These are phyloP conservation scores for Drosophila lacicola DNA, from an alignment of 2,888 invertebrate species.

Conservation along the genomic window DNA sequence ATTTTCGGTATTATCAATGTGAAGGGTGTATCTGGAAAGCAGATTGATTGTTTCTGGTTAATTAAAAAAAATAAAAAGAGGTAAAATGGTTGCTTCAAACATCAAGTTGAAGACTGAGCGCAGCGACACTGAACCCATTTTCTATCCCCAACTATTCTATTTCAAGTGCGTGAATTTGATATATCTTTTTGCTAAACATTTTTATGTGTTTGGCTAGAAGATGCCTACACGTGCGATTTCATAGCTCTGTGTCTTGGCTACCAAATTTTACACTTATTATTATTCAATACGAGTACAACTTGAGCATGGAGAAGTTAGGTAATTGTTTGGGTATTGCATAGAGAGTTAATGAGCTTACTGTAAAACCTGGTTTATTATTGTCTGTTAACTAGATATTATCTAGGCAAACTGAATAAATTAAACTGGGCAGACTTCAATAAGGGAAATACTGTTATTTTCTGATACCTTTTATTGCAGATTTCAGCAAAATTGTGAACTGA, in stretches of 20 bases:
- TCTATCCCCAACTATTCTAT: neutral
- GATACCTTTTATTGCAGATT: no score
- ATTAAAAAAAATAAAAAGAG: constrained; percentile 29
- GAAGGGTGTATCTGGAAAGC: constrained; percentile 86
- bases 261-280: constrained; percentile 30
- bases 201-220: neutral
- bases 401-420: neutral
- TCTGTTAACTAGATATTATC: neutral
- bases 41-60: neutral
- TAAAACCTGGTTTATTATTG: neutral
- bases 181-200: neutral
- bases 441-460: neutral
- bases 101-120: neutral
- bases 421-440: neutral
- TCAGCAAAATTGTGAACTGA: no score
- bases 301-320: neutral
- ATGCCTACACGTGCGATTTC: constrained; percentile 49
- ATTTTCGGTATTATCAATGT: constrained; percentile 87
- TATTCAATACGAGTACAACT: constrained; percentile 35
- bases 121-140: constrained; percentile 21
- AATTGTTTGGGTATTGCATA: neutral
- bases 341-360: constrained; percentile 30
- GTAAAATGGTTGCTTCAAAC: neutral
- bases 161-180: neutral
- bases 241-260: constrained; percentile 10